phyloP scores from a whole-genome alignment of 2,888 invertebrate genomes.

The Nudaria mundana region DNA sequence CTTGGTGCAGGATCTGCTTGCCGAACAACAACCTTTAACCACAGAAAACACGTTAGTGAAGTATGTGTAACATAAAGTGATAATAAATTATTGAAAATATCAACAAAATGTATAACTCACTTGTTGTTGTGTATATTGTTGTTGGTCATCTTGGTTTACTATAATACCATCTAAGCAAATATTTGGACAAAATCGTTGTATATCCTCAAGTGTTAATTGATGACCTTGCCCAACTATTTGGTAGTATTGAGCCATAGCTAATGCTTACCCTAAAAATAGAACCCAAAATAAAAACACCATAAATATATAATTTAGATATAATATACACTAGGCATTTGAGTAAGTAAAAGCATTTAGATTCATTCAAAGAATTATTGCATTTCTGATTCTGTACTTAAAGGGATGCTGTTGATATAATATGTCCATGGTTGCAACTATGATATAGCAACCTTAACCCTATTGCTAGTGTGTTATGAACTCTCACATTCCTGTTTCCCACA shows the following conservation, averaged over 20 bases:
- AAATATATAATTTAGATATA: not conserved
- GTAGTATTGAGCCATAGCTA: constrained; percentile 86
- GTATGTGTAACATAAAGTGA: too few relatives aligned
- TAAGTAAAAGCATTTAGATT: too few relatives aligned
- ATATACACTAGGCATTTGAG: too few relatives aligned
- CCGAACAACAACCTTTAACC: constrained; percentile 71
- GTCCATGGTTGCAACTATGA: too few relatives aligned
- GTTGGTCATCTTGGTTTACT: constrained; percentile 72
- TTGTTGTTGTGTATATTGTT: constrained; percentile 74
- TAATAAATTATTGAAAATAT: not conserved
- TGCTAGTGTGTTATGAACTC: too few relatives aligned
- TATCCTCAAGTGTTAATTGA: constrained; percentile 79
- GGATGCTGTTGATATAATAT: too few relatives aligned
- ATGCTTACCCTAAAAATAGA: constrained; percentile 58
- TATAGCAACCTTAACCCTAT: too few relatives aligned
- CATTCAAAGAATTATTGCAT: too few relatives aligned
- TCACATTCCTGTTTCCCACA: too few relatives aligned
- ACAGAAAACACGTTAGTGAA: not conserved
- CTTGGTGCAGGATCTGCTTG: constrained; percentile 73
- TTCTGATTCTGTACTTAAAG: not conserved
- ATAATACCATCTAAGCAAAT: constrained; percentile 77
- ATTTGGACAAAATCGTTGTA: constrained; percentile 84
- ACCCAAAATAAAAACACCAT: not conserved
- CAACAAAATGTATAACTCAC: constrained; percentile 33
- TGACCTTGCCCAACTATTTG: constrained; percentile 83